A percentile compares a stretch with the other conserved stretches of the same genome.
Evolutionary conservation across 2,797 vertebrate species (phyloP).

Genomic region (Sebastolobus altivelis): DNA sequence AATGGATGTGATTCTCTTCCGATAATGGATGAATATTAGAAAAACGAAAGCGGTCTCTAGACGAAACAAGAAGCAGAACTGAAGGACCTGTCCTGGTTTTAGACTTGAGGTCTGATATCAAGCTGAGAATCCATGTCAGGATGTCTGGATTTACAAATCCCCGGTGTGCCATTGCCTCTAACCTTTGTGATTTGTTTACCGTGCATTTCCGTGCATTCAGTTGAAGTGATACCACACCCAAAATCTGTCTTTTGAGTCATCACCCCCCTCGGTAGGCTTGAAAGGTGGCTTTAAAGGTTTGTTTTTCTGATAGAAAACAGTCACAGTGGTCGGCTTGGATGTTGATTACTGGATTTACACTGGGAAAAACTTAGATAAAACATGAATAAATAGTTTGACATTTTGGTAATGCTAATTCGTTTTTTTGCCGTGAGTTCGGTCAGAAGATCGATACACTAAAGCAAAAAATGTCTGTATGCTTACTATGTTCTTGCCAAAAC

Average conservation of each 20-base stretch:
- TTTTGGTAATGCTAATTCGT: background rate
- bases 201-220: constrained; percentile 61
- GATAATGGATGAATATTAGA: constrained; percentile 47
- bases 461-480: background rate
- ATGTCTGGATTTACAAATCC: constrained; percentile 62
- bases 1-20: constrained; percentile 48
- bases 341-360: background rate
- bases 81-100: constrained; percentile 15
- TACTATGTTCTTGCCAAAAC: background rate
- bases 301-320: constrained; percentile 8
- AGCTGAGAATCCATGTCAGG: constrained; percentile 55
- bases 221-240: constrained; percentile 40
- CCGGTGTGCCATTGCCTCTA: constrained; percentile 26
- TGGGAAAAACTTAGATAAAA: background rate
- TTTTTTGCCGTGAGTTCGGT: background rate
- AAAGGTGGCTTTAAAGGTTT: constrained; percentile 24
- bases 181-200: constrained; percentile 61
- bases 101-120: constrained; percentile 34
- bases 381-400: background rate
- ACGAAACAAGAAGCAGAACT: constrained; percentile 27
- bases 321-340: background rate
- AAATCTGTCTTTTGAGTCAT: constrained; percentile 29
- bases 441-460: background rate
- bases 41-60: constrained; percentile 23
- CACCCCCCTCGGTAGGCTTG: background rate